Conservation (phyloP, 2,797 vertebrate species). For the Falco peregrinus region DNA sequence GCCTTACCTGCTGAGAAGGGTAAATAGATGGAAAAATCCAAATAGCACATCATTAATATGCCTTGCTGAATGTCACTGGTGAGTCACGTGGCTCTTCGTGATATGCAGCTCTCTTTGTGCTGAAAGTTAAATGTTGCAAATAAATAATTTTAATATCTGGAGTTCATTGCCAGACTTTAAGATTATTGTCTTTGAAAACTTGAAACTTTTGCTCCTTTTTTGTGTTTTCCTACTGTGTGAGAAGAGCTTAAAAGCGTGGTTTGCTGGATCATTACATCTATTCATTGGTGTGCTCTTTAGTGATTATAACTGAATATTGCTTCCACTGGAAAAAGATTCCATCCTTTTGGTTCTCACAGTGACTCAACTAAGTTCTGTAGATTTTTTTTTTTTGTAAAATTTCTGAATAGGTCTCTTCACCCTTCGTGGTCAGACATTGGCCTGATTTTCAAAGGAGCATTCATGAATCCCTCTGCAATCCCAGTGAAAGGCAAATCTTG, state of each 20-base stretch:
- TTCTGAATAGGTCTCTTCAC: neutral
- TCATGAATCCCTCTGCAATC: neutral
- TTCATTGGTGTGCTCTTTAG: neutral
- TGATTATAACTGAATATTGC: neutral
- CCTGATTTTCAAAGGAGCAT: neutral
- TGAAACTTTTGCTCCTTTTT: neutral
- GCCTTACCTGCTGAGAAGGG: neutral
- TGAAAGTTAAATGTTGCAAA: neutral
- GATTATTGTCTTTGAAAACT: neutral
- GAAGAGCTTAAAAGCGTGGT: neutral
- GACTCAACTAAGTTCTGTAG: neutral
- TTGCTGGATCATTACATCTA: neutral
- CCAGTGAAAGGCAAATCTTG: neutral
- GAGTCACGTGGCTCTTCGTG: constrained; percentile 14
- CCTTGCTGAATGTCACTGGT: constrained; percentile 14
- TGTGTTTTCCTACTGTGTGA: neutral
- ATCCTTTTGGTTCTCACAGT: neutral
- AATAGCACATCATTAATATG: neutral
- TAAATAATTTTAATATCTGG: neutral
- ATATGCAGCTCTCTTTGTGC: neutral
- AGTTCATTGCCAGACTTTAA: neutral
- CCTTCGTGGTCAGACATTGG: accelerated
- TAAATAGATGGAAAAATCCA: neutral
- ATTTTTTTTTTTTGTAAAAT: neutral
- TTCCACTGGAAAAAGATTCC: neutral